Evolutionary conservation across 2,888 invertebrate genomes (phyloP).

Genomic region (Hanleya hanleyi): DNA sequence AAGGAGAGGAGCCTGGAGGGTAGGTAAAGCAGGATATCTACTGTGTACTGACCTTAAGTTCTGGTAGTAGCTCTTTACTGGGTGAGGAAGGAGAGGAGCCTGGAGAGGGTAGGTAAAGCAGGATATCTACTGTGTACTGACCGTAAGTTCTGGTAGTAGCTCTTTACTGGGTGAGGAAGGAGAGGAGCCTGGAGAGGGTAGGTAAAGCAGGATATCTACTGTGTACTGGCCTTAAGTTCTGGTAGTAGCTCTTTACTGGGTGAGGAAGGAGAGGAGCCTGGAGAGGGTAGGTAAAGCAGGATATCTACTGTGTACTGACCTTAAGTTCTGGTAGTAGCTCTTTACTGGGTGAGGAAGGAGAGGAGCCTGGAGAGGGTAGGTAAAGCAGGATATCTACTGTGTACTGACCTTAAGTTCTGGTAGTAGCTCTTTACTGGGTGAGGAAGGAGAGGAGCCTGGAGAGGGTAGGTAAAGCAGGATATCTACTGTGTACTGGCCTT

Average conservation of each 20-base stretch:
- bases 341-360: slow-evolving; percentile 51
- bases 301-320: slow-evolving; percentile 44
- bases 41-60: slow-evolving; percentile 44
- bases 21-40: slow-evolving; percentile 29
- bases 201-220: slow-evolving; percentile 30
- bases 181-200: slow-evolving; percentile 36
- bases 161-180: slow-evolving; percentile 51
- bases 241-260: slow-evolving; percentile 49
- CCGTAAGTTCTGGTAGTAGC: slow-evolving; percentile 52
- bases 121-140: slow-evolving; percentile 35
- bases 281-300: slow-evolving; percentile 25
- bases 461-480: no score
- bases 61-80: slow-evolving; percentile 49
- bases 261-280: slow-evolving; percentile 47
- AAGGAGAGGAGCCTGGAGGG: slow-evolving; percentile 43
- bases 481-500: no score
- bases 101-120: slow-evolving; percentile 29
- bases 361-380: slow-evolving; percentile 35
- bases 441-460: slow-evolving; percentile 45
- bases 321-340: slow-evolving; percentile 49
- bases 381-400: no score
- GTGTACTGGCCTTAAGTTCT: slow-evolving; percentile 49
- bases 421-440: slow-evolving; percentile 48
- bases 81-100: slow-evolving; percentile 51
- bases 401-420: slow-evolving; percentile 50